Evolutionary conservation across 2,888 invertebrate species (phyloP), one percentile per base, ranked within the genome.

Genomic region (Hirudinaria manillensis): DNA sequence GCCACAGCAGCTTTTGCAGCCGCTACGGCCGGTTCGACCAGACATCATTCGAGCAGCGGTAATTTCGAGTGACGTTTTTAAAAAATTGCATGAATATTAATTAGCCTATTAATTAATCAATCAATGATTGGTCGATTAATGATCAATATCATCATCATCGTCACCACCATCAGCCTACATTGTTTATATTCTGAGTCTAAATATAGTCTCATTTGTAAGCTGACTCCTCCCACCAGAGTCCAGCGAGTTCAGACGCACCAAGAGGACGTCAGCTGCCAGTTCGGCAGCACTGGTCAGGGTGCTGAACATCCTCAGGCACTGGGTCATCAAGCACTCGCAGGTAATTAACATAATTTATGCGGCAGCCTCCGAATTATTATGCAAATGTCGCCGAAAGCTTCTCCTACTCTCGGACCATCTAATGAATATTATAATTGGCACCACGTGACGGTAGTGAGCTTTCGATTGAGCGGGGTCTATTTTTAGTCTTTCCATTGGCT

Each of bases 251-350:
- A 24, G 68, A n/a, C 68, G 68, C n/a, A 34, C 21, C 36, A 68
- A 36, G 36, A 68, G 36, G 36, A 34, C 32, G 6, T 68, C 68
- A 68, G 68, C 36, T 36, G 21, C 65, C 84, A 93, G 92, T 66
- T 93, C 93, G 6, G 94, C 94, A 21, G 93, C 93, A 75, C 94
- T 93, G 0, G 94, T 94, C 93, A 86, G 94, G 77, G 94, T 94
- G 0, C 88, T 94, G 0, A 93, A 93, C 84, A 93, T 94, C 2
- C 87, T 94, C 70, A 89, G 93, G 77, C 94, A 94, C 84, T 94
- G 94, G 94, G 91, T 85, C 29, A 83, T 84, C 2, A 94, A 94
- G 85, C 93, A 94, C 84, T 90, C 78, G 4, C 81, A 89, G 85
- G 93, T 88, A 78, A 78, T 56, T 70, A n/a, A 24, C 38, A 38